Base-by-base conservation (phyloP, 2,888 invertebrate species). In the Eumerus sabulonum region DNA sequence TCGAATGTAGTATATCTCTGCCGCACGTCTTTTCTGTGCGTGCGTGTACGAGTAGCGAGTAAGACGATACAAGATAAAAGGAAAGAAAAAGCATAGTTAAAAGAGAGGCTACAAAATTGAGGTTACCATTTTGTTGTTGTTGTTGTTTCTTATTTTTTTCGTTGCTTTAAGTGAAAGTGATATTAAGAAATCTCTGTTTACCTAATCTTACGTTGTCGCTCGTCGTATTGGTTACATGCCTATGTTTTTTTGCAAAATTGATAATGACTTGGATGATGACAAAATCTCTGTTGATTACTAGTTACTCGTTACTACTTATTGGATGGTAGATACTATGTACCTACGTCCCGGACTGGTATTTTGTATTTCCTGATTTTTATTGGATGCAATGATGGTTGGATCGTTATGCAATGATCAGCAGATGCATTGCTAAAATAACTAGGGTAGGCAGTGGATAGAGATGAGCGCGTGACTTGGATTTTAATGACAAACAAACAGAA, bases 321-420 rank as follows among this genome's bases (percentile, higher is more conserved):
- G n/a, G n/a, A n/a, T n/a, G n/a, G n/a, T n/a, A n/a, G n/a, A n/a
- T n/a, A n/a, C n/a, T n/a, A n/a, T n/a, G n/a, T n/a, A n/a, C n/a
- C n/a, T n/a, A n/a, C n/a, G n/a, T 72, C 77, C 77, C 67, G 77
- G 53, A 72, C 72, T 19, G 38, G 48, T 9, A 38, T 45, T 13
- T 17, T 16, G 62, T 63, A 73, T 73, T 79, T 79, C 77, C 77
- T 79, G 77, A 64, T 79, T 73, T 50, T 79, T 57, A 64, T 73
- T 67, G 56, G 72, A 56, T 48, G 71, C 62, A 19, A 11, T 56
- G 42, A 36, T 16, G 7, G 7, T 4, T 27, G 3, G 27, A 59
- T 53, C 47, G 73, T 77, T 77, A 77, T 63, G 77, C 68, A 73
- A 77, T 45, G 19, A 27, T 12, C 38, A 48, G 47, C 53, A 16